phyloP scores from a whole-genome alignment of 2,888 invertebrate species.

The Punctoribates punctum region DNA sequence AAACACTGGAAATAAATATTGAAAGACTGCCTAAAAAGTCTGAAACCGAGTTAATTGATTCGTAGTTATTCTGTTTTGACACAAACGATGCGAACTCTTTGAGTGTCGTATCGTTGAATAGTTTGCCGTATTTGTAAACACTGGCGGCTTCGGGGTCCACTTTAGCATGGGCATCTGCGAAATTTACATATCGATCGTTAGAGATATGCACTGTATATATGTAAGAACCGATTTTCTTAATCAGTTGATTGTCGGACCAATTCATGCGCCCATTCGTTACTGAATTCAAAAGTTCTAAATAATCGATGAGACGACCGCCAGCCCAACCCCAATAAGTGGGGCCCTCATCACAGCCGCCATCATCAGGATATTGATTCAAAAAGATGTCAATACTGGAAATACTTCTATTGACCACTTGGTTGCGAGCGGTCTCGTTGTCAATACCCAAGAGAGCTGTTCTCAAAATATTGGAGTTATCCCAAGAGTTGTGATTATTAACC shows the following conservation, averaged over 20 bases:
- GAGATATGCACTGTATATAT: conserved; percentile 35
- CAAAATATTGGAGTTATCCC: conserved; percentile 26
- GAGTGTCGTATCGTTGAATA: conserved; percentile 26
- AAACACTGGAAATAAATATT: conserved; percentile 4
- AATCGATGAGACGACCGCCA: conserved; percentile 31
- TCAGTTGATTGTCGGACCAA: conserved; percentile 18
- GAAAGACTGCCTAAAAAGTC: conserved; percentile 30
- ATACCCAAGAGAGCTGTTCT: conserved; percentile 25
- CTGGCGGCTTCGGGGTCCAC: neutral
- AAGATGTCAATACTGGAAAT: conserved; percentile 13
- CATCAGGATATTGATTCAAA: conserved; percentile 18
- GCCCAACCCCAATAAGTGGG: conserved; percentile 34
- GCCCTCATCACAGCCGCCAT: conserved; percentile 40
- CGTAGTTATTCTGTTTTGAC: neutral
- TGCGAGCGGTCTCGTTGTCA: neutral
- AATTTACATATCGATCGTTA: conserved; percentile 26
- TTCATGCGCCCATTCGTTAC: conserved; percentile 4
- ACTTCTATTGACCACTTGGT: conserved; percentile 30
- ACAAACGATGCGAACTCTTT: conserved; percentile 37
- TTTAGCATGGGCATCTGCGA: conserved; percentile 18
- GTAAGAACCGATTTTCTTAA: conserved; percentile 4
- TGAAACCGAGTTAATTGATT: neutral
- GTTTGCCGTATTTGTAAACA: conserved; percentile 26
- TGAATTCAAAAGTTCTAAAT: conserved; percentile 24
- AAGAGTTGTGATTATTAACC: conserved; percentile 36